Evolutionary conservation across 2,888 invertebrate species (phyloP).

Genomic region (Parnassius glacialis): DNA sequence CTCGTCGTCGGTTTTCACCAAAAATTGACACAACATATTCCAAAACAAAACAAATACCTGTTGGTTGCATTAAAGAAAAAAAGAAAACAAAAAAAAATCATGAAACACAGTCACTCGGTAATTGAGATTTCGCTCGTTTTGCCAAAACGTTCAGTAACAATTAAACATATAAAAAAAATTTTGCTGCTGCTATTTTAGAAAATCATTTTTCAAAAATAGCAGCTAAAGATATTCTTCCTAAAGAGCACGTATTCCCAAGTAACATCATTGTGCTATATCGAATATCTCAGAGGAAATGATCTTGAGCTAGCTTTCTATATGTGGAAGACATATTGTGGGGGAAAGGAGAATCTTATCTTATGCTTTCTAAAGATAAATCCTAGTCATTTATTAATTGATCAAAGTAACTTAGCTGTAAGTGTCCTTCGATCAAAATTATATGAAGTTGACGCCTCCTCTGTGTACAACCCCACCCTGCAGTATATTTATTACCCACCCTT

Average conservation of each 20-base stretch:
- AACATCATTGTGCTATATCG: slow-evolving; percentile 1
- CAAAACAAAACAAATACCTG: slow-evolving; percentile 2
- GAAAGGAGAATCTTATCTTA: too few species aligned
- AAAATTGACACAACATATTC: neutral
- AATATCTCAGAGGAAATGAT: neutral
- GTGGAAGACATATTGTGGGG: neutral
- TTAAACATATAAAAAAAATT: neutral
- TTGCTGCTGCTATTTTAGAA: slow-evolving; percentile 3
- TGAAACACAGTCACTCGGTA: neutral
- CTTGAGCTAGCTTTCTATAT: neutral
- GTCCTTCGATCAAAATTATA: too few species aligned
- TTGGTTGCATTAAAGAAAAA: neutral
- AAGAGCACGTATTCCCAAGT: neutral
- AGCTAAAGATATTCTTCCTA: neutral
- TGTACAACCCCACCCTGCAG: too few species aligned
- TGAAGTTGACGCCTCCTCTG: too few species aligned
- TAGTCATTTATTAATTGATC: too few species aligned
- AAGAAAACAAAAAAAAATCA: slow-evolving; percentile 1
- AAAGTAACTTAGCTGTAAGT: too few species aligned
- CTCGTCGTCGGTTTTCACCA: slow-evolving; percentile 2
- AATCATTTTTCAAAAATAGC: neutral
- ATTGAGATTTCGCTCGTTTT: slow-evolving; percentile 2
- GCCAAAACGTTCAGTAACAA: neutral
- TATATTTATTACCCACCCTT: too few species aligned
- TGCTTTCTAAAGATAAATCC: too few species aligned